These are phyloP conservation scores for Proisotoma minuta DNA, from an alignment of 2,888 invertebrate genomes.

Conservation along the genomic window DNA sequence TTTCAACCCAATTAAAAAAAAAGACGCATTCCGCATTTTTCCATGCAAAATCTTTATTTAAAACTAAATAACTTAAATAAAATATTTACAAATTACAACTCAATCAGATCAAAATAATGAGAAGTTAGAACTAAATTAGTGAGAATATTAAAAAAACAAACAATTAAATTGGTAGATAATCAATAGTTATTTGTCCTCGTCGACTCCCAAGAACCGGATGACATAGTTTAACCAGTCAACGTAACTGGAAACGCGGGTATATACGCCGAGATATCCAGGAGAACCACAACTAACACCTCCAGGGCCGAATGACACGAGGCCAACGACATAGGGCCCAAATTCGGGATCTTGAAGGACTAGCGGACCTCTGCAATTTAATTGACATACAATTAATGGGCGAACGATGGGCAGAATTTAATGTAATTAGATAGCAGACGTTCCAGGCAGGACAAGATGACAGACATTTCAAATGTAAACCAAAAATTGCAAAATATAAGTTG, in stretches of 20 bases:
- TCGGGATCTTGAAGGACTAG: no score
- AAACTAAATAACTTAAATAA: constrained; percentile 3
- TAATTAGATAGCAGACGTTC: no score
- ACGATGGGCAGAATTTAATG: no score
- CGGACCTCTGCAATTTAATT: no score
- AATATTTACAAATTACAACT: background rate
- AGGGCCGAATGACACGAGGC: constrained; percentile 20
- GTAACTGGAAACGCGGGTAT: constrained; percentile 13
- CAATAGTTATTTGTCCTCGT: background rate
- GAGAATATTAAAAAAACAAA: background rate
- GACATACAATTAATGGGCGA: no score
- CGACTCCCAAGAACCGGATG: background rate
- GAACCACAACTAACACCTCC: constrained; percentile 16
- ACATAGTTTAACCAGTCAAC: constrained; percentile 17
- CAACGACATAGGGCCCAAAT: no score
- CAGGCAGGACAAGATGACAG: no score
- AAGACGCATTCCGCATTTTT: no score
- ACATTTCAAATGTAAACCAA: no score
- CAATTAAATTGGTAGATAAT: background rate
- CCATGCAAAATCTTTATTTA: background rate
- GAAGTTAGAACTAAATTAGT: no score
- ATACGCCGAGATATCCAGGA: constrained; percentile 18
- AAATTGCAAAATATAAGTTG: no score
- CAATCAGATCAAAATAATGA: background rate
- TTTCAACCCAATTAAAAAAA: no score